Evolutionary conservation across 2,113 vertebrate species (phyloP).

Genomic region (Ranitomeya imitator): DNA sequence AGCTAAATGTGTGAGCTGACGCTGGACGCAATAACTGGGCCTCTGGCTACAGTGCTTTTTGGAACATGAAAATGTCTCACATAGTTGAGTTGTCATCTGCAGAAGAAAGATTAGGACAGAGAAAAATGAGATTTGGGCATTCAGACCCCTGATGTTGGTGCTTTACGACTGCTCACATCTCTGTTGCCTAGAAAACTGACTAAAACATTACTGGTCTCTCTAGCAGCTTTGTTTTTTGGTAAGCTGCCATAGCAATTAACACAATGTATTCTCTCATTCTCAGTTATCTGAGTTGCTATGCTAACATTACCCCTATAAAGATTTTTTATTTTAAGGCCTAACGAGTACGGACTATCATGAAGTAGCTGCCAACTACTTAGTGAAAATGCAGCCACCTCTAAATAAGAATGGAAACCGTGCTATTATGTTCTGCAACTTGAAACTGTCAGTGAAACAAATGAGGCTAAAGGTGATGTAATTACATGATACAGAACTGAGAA

Average conservation of each 20-base stretch:
- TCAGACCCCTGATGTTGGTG: neutral
- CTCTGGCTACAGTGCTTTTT: neutral
- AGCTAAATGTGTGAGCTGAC: constrained; percentile 11
- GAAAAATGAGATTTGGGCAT: constrained; percentile 11
- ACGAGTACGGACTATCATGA: neutral
- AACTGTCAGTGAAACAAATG: constrained; percentile 33
- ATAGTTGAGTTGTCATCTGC: neutral
- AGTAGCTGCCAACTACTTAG: neutral
- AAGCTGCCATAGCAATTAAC: constrained; percentile 10
- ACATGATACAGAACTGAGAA: constrained; percentile 19
- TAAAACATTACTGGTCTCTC: constrained; percentile 8
- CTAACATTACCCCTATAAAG: neutral
- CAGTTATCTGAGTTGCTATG: neutral
- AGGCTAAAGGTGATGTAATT: constrained; percentile 47
- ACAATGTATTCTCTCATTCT: neutral
- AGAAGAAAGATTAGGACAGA: neutral
- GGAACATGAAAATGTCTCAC: neutral
- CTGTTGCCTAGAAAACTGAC: neutral
- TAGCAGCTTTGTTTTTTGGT: constrained; percentile 12
- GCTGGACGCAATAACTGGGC: neutral
- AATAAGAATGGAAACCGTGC: constrained; percentile 4
- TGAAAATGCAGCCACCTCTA: neutral
- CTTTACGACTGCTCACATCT: constrained; percentile 6
- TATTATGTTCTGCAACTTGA: constrained; percentile 21
- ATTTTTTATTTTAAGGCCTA: neutral